Evolutionary conservation across 1,140 invertebrate species (phyloP).

Genomic region (Scaptomyza montana): DNA sequence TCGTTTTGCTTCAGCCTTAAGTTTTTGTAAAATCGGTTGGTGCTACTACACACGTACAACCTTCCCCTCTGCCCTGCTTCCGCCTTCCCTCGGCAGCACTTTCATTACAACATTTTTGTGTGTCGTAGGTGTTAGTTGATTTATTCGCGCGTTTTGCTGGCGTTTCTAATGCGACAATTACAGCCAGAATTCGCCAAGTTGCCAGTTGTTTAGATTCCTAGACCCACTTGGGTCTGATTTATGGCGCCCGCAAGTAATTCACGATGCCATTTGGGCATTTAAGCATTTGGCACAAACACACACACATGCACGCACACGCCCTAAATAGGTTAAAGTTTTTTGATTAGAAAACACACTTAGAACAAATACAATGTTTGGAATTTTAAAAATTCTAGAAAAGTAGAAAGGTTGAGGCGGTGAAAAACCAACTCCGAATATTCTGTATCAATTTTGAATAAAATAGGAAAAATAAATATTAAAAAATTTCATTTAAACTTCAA

Average conservation of each 20-base stretch:
- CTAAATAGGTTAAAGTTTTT: conserved; percentile 56
- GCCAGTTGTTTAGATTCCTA: conserved; percentile 54
- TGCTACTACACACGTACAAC: conserved; percentile 14
- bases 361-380: neutral
- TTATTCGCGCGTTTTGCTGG: conserved; percentile 73
- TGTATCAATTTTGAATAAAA: too few relatives aligned
- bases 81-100: too few relatives aligned
- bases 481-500: too few relatives aligned
- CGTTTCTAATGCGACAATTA: conserved; percentile 81
- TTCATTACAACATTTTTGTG: neutral
- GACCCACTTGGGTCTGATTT: conserved; percentile 72
- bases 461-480: too few relatives aligned
- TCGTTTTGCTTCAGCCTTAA: conserved; percentile 49
- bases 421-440: too few relatives aligned
- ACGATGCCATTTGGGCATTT: conserved; percentile 69
- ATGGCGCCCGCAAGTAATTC: conserved; percentile 68
- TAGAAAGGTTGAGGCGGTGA: too few relatives aligned
- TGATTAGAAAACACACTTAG: conserved; percentile 47
- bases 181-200: conserved; percentile 42
- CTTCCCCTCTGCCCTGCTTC: neutral
- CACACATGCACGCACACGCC: conserved; percentile 15
- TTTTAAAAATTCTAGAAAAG: too few relatives aligned
- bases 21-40: conserved; percentile 49
- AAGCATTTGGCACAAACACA: conserved; percentile 71
- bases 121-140: conserved; percentile 64